phyloP scores from a whole-genome alignment of 2,797 vertebrate genomes.

The Cuculus canorus region DNA sequence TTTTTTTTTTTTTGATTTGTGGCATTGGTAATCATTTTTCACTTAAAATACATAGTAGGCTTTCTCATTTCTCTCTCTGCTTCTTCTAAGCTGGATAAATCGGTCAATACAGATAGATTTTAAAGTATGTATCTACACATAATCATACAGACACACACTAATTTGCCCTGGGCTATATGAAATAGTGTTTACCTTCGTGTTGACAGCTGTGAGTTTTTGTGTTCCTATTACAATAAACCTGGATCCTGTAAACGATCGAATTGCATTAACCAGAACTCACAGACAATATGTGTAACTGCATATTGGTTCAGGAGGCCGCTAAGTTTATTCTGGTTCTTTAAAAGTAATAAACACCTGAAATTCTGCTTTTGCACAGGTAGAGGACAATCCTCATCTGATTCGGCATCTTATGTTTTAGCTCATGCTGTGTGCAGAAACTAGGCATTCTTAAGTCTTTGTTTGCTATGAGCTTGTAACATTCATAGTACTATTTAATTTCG shows the following conservation, averaged over 20 bases:
- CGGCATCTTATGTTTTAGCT: not conserved
- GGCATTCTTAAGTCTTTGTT: not conserved
- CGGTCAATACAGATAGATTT: not conserved
- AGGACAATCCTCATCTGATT: not conserved
- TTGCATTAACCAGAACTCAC: not conserved
- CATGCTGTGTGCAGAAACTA: not conserved
- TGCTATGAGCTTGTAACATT: not conserved
- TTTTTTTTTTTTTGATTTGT: not conserved
- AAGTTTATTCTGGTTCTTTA: not conserved
- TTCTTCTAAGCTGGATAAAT: not conserved
- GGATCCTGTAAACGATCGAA: not conserved
- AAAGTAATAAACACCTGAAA: not conserved
- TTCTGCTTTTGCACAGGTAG: not conserved
- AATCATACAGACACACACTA: fast-evolving
- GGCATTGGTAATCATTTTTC: not conserved
- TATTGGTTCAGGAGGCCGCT: not conserved
- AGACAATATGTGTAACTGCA: fast-evolving
- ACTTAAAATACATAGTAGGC: not conserved
- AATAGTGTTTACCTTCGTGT: not conserved
- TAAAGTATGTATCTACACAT: too few species aligned
- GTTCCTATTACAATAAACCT: not conserved
- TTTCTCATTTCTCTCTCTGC: not conserved
- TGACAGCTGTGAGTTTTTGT: not conserved
- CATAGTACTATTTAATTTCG: not conserved
- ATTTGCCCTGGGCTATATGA: not conserved